Base-by-base conservation (phyloP, 2,113 vertebrate genomes). In the Zosterops lateralis region DNA sequence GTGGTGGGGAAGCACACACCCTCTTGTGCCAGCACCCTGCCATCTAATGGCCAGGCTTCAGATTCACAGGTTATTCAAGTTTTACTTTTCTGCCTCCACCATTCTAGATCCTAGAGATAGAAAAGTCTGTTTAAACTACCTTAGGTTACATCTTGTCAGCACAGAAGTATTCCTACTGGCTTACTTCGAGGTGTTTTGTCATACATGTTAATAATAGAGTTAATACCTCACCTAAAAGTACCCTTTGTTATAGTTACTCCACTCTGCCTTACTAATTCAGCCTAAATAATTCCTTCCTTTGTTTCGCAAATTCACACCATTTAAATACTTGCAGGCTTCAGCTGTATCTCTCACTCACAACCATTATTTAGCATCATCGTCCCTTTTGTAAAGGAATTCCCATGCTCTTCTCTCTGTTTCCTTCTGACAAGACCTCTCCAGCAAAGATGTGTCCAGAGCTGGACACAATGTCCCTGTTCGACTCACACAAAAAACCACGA, bases 41-140 rank as follows among this genome's bases (percentile, higher is more conserved):
- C 96, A 96, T 70, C 97, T 97, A 95, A 94, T 92, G 95, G 96
- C 86, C 85, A 89, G 47, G 70, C 48, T 90, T 87, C 71, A 84
- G 71, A 65, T 57, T 66, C 73, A 73, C 93, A 85, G 17, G 18
- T 77, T 65, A 84, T 93, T 50, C 64, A 32, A 89, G 53, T 84
- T 87, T 20, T 51, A 48, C 60, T 26, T 56, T 89, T 80, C 56
- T 92, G 85, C 38, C 67, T 95, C 51, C 87, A 77, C 87, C 18
- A 6, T 80, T 84, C 58, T 38, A 90, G 84, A 95, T 92, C 17
- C 18, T 48, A 74, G 67, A 85, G 93, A 96, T 60, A 92, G 61
- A 95, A 90, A 90, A 84, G 31, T 36, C 67, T 87, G 9, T 93
- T 91, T 87, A 81, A 95, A 73, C 56, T 58, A 95, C 95, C 94